Conservation (phyloP, 2,113 vertebrate species). For the Periophthalmus modestus region DNA sequence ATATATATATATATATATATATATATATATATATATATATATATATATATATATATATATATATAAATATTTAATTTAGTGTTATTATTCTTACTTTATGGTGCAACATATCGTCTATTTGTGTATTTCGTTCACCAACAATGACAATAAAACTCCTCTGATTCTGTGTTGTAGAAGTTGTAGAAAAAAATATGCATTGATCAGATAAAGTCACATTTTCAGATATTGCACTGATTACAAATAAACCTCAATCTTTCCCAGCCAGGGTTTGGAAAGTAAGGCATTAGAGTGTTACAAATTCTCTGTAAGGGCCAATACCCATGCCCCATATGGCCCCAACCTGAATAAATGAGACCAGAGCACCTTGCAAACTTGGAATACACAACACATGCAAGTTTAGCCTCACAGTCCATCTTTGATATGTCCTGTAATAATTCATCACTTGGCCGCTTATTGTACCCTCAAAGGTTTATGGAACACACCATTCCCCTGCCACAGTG, state of each 20-base stretch:
- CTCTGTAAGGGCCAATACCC: slow-evolving; percentile 58
- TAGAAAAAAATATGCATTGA: neutral
- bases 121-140: too few relatives aligned
- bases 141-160: too few relatives aligned
- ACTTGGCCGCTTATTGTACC: slow-evolving; percentile 33
- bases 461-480: slow-evolving; percentile 42
- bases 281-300: slow-evolving; percentile 31
- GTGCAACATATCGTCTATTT: too few relatives aligned
- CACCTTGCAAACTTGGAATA: slow-evolving; percentile 29
- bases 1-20: too few relatives aligned
- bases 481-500: slow-evolving; percentile 27
- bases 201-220: slow-evolving; percentile 42
- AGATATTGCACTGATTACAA: slow-evolving; percentile 46
- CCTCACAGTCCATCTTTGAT: slow-evolving; percentile 51
- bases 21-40: too few relatives aligned
- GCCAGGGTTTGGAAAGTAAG: slow-evolving; percentile 38
- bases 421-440: slow-evolving; percentile 54
- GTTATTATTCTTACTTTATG: too few relatives aligned
- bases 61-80: too few relatives aligned
- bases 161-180: neutral
- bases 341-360: slow-evolving; percentile 37
- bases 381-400: slow-evolving; percentile 8
- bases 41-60: too few relatives aligned
- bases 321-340: slow-evolving; percentile 25
- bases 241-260: slow-evolving; percentile 64